Evolutionary conservation across 2,113 vertebrate genomes (phyloP).

Genomic region (Talpa occidentalis): DNA sequence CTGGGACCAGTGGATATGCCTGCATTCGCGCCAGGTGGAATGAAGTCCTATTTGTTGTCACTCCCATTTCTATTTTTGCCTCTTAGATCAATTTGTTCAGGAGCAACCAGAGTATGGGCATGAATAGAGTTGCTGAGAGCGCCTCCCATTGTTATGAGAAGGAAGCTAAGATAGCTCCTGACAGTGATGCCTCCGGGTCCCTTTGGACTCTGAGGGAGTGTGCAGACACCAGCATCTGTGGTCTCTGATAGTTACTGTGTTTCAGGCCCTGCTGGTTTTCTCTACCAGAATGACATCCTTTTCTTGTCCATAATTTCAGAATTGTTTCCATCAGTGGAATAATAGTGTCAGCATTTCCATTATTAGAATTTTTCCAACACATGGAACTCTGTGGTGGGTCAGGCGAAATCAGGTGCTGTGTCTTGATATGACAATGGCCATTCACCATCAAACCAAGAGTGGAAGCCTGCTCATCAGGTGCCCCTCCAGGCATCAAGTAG

Average conservation of each 20-base stretch:
- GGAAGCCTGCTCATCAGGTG: not conserved
- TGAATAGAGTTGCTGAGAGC: not conserved
- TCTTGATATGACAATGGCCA: not conserved
- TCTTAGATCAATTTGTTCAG: not conserved
- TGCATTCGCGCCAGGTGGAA: not conserved
- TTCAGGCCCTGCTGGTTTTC: not conserved
- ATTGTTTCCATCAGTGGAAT: conserved; percentile 14
- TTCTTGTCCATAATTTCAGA: not conserved
- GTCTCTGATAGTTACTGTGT: not conserved
- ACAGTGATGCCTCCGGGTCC: not conserved
- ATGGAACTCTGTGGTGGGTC: not conserved
- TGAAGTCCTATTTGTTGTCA: not conserved
- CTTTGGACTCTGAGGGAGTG: not conserved
- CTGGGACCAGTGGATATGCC: not conserved
- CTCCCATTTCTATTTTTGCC: conserved; percentile 5
- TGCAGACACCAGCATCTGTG: not conserved
- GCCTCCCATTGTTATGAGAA: not conserved
- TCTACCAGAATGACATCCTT: not conserved
- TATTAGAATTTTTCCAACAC: conserved; percentile 19
- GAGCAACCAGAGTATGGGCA: not conserved
- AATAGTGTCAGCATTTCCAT: not conserved
- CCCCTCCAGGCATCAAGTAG: not conserved
- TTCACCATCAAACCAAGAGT: not conserved
- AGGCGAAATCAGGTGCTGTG: not conserved
- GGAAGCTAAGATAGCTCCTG: no score